These are phyloP conservation scores for Oeneis ivallda DNA, from an alignment of 2,888 invertebrate species.

Conservation along the genomic window DNA sequence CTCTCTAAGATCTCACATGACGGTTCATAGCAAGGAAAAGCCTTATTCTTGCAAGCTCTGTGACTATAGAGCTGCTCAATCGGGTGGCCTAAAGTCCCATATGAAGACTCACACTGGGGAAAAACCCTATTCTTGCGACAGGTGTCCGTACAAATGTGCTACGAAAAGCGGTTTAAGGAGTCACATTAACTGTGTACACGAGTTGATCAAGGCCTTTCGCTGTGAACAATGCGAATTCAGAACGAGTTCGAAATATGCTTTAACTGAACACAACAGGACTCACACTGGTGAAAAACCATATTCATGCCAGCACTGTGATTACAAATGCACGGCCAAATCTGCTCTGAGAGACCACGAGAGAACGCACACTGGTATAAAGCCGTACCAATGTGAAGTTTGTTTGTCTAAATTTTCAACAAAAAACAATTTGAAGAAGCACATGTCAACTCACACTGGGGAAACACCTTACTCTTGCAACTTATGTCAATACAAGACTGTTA, in stretches of 20 bases:
- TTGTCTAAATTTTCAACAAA: not conserved
- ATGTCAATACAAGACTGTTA: not conserved
- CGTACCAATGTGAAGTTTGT: not conserved
- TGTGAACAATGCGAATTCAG: not conserved
- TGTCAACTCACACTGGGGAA: not conserved
- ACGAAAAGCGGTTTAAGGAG: not conserved
- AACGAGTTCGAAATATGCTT: too few species aligned
- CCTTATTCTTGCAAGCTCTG: not conserved
- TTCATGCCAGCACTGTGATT: not conserved
- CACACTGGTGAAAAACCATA: constrained; percentile 10
- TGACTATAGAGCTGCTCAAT: not conserved
- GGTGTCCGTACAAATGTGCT: not conserved
- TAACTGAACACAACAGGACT: not conserved
- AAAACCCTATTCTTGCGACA: not conserved
- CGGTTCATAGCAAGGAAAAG: not conserved
- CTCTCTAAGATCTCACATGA: not conserved
- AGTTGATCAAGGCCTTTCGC: not conserved
- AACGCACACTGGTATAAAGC: not conserved
- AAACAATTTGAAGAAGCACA: not conserved
- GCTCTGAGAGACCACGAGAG: not conserved
- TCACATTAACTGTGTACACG: not conserved
- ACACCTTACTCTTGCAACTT: not conserved
- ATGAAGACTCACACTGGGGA: not conserved
- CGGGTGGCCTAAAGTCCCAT: not conserved
- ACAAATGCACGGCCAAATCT: not conserved